These are phyloP conservation scores for Emydura subglobosa DNA, from an alignment of 2,113 vertebrate genomes.

Conservation along the genomic window DNA sequence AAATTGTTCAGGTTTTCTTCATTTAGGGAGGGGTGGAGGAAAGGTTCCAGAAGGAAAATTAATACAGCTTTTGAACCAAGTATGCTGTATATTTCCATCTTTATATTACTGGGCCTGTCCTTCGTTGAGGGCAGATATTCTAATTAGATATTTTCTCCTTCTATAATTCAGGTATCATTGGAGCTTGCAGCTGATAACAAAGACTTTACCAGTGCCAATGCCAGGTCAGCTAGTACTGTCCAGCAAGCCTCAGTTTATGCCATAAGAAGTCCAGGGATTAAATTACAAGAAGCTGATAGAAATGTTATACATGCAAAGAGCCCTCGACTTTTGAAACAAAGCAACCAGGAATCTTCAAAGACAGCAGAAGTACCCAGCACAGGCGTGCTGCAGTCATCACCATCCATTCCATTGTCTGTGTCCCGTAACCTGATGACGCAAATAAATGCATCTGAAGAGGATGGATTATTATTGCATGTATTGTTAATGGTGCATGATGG, in stretches of 20 bases:
- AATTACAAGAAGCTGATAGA: not conserved
- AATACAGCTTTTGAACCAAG: not conserved
- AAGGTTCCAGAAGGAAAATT: not conserved
- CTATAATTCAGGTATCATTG: conserved; percentile 83
- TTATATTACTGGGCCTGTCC: no score
- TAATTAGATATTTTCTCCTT: not conserved
- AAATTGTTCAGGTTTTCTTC: not conserved
- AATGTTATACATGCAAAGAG: not conserved
- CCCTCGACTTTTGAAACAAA: not conserved
- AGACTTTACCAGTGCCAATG: conserved; percentile 35
- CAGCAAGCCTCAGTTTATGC: not conserved
- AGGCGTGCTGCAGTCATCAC: not conserved
- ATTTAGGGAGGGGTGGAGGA: not conserved
- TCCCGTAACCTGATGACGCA: not conserved
- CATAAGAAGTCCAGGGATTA: conserved; percentile 25
- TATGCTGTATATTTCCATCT: fast-evolving
- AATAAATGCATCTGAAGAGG: conserved; percentile 27
- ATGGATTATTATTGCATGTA: conserved; percentile 83
- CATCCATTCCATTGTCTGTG: not conserved
- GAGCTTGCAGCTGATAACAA: conserved; percentile 82
- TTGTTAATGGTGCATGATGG: conserved; percentile 93
- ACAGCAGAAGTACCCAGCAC: not conserved
- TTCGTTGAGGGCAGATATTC: not conserved
- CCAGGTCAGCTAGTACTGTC: not conserved
- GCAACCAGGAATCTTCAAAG: not conserved